Base-by-base conservation (phyloP, 2,888 invertebrate species). In the Lacanobia oleracea region DNA sequence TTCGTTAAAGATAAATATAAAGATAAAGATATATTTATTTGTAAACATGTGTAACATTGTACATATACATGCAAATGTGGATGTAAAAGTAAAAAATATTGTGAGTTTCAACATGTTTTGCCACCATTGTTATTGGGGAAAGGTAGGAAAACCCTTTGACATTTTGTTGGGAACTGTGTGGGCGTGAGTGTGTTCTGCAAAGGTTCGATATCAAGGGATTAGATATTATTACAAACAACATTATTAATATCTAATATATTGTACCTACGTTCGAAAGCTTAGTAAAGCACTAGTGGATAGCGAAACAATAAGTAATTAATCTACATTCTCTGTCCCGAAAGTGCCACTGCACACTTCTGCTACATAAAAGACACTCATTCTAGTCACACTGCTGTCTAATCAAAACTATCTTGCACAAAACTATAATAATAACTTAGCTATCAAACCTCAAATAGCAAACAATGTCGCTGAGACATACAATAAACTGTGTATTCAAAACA, bases 401-500 rank as follows among this genome's bases (percentile, higher is more conserved):
- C 54, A 69, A 67, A 81, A 65, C 59, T 40, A 40, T 75, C 59
- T 67, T 14, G 18, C 43, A 67, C 59, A 64, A 67, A 76, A 67
- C 54, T 66, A 40, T 40, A 77, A 72, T 72, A 82, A 73, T 78
- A 80, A 61, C 59, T 65, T 48, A 51, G 33, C 60, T 54, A 67
- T 76, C 59, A 76, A 76, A 82, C 57, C 57, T 64, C 62, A 77
- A 82, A 82, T 62, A 77, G 65, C 48, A 72, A 78, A 77, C 77
- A 80, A 72, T 85, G 83, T 89, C 86, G 84, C 85, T 75, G 87
- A 87, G 88, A 87, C 84, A 81, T 84, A 87, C 88, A 85, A 90
- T 91, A 91, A 92, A 91, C 90, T 88, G 86, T 88, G 87, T 90
- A 90, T 91, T 90, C 90, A 90, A 89, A 91, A 89, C 91, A 89